Conservation (phyloP, 2,113 vertebrate species). For the Gorilla gorilla region DNA sequence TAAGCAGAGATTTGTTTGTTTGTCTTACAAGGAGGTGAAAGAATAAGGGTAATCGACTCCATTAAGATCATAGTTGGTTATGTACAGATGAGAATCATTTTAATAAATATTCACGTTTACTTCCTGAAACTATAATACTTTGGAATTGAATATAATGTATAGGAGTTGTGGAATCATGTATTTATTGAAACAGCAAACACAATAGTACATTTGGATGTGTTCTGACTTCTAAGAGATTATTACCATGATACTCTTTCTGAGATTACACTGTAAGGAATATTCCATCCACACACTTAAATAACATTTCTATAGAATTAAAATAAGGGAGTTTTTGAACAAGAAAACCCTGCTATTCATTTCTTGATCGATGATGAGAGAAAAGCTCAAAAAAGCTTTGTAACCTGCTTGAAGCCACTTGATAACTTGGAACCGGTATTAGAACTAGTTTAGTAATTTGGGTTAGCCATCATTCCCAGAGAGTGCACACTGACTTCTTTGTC, state of each 20-base stretch:
- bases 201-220: not conserved
- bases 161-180: not conserved
- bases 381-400: not conserved
- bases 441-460: not conserved
- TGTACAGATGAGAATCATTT: not conserved
- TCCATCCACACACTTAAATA: not conserved
- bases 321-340: not conserved
- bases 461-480: rapidly evolving
- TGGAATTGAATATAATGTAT: not conserved
- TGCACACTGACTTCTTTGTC: not conserved
- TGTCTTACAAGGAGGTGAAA: not conserved
- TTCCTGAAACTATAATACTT: not conserved
- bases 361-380: not conserved
- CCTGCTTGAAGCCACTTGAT: not conserved
- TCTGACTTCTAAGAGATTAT: not conserved
- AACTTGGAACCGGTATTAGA: not conserved
- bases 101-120: not conserved
- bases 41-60: not conserved
- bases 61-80: not conserved
- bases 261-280: not conserved
- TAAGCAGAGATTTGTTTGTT: not conserved
- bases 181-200: not conserved
- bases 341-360: not conserved
- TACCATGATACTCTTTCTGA: not conserved
- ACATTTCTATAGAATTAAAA: not conserved